Base-by-base conservation (phyloP, 2,888 invertebrate species). In the Acholoe squamosa region DNA sequence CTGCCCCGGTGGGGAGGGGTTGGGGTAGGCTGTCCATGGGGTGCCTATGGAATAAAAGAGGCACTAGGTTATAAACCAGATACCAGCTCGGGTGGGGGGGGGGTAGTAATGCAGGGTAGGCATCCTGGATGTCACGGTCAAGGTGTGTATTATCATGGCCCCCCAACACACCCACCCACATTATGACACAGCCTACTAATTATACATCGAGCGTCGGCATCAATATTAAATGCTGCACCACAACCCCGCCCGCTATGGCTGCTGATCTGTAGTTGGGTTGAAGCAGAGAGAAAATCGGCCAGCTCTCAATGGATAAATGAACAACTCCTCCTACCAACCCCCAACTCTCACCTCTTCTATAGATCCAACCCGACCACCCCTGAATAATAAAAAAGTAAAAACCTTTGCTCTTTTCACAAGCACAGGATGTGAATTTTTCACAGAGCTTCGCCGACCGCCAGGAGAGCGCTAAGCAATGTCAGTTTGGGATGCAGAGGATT, bases 361-460 rank as follows among this genome's bases (percentile, higher is more conserved):
- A 80, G 80, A 80, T n/a, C 80, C 19, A 16, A 16, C 33, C 34
- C 80, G 22, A 16, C 80, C 34, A 19, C 22, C 33, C 34, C 80
- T n/a, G 34, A 80, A 25, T 80, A 80, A 80, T 34, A 43, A 33
- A 43, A 80, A 33, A n/a, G n/a, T 16, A 33, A 80, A 80, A 80
- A 33, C 34, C 33, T 80, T 80, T 80, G 80, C 80, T 80, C 80
- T 80, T 80, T 80, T 80, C 80, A 80, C 34, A 14, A 80, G 80
- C 33, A 16, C 71, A 7, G 80, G 3, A 43, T 76, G 76, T 80
- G 80, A 80, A 34, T 80, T 22, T 43, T 43, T 43, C 34, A 80
- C 34, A 33, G 22, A 22, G 16, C 22, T 14, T 16, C 16, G 28
- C 28, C 76, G 31, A 28, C 25, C 76, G 16, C 10, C 76, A 61